Conservation (phyloP, 1,140 invertebrate species). For the Contarinia nasturtii region DNA sequence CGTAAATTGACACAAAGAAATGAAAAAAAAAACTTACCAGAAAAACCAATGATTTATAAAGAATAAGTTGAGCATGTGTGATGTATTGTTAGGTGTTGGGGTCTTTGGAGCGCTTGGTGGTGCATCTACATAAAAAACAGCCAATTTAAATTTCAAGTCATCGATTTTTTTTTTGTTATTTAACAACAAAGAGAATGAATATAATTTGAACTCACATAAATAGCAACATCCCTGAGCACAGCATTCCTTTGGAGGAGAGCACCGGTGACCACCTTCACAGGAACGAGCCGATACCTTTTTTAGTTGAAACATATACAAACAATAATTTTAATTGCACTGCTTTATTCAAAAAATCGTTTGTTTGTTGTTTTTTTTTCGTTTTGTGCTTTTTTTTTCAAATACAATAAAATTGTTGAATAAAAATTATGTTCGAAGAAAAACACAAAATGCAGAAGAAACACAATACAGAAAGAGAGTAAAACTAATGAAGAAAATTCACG, state of each 20-base stretch:
- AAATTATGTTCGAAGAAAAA: background rate
- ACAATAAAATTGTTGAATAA: background rate
- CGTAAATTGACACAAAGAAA: constrained; percentile 5
- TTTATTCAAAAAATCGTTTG: no score
- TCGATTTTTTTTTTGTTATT: no score
- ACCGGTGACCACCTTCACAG: constrained; percentile 34
- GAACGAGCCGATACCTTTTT: constrained; percentile 19
- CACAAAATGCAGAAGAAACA: background rate
- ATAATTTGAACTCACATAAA: constrained; percentile 12
- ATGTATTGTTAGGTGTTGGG: constrained; percentile 23
- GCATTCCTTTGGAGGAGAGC: constrained; percentile 47
- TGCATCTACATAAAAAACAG: constrained; percentile 5
- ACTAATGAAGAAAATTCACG: background rate
- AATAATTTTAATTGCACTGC: background rate
- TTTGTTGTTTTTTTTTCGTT: background rate
- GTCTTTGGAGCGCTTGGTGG: constrained; percentile 27
- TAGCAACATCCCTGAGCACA: constrained; percentile 54
- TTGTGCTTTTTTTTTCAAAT: background rate
- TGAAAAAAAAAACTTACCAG: constrained; percentile 15
- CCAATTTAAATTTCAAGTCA: no score
- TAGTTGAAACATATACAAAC: background rate
- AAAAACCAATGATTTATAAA: constrained; percentile 32
- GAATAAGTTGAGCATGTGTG: constrained; percentile 25
- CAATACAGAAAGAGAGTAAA: background rate
- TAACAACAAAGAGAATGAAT: no score